phyloP scores from a whole-genome alignment of 1,140 invertebrate genomes.

The Macrobrachium rosenbergii region DNA sequence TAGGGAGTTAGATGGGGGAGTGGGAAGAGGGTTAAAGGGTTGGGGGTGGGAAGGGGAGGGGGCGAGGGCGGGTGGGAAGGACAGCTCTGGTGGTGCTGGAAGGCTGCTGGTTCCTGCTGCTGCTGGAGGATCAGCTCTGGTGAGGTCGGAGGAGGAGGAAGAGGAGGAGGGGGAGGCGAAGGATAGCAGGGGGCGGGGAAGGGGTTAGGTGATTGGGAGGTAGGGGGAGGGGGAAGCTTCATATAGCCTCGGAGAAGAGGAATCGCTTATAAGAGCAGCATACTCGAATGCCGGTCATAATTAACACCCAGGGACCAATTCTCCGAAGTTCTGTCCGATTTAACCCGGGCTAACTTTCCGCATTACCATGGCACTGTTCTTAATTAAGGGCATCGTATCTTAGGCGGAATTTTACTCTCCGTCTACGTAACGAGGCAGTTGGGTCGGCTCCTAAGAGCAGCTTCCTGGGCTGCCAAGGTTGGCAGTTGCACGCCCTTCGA shows the following conservation, averaged over 20 bases:
- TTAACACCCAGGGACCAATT: constrained; percentile 48
- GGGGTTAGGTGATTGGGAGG: too few species aligned
- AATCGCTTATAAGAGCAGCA: too few species aligned
- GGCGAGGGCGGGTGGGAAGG: constrained; percentile 12
- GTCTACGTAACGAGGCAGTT: neutral
- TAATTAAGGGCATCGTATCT: constrained; percentile 62
- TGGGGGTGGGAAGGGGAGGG: constrained; percentile 9
- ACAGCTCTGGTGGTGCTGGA: neutral
- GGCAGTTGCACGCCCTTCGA: too few species aligned
- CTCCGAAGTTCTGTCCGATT: constrained; percentile 44
- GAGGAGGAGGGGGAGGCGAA: too few species aligned
- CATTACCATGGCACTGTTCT: constrained; percentile 59
- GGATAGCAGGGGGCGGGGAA: too few species aligned
- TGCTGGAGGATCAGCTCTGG: neutral
- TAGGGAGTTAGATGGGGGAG: neutral
- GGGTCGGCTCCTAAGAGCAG: too few species aligned
- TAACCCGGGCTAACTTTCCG: constrained; percentile 46
- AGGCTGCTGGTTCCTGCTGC: too few species aligned
- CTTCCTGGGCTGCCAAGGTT: too few species aligned
- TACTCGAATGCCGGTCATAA: constrained; percentile 22
- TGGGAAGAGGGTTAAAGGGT: neutral
- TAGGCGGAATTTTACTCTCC: constrained; percentile 47
- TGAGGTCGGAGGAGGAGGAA: too few species aligned
- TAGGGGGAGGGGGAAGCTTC: too few species aligned
- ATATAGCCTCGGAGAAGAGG: too few species aligned